Percentiles rank a stretch among this genome's conserved stretches.
phyloP scores from a whole-genome alignment of 2,113 vertebrate genomes.

The Erinaceus europaeus region DNA sequence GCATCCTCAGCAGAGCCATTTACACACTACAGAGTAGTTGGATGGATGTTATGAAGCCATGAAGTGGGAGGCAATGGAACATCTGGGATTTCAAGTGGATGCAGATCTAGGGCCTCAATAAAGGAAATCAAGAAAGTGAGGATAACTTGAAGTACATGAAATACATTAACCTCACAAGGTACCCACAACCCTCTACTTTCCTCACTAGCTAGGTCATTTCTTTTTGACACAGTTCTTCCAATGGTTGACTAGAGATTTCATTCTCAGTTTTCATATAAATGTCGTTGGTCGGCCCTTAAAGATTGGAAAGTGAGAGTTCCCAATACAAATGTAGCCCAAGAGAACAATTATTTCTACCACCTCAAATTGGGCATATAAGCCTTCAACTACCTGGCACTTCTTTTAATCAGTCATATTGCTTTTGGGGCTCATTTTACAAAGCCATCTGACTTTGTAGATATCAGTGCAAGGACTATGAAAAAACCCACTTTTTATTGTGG shows the following conservation, averaged over 20 bases:
- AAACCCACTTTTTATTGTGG: slow-evolving; percentile 42
- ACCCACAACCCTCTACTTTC: too few species aligned
- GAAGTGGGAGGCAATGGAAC: neutral
- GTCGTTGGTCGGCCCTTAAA: slow-evolving; percentile 1
- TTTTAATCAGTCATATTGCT: slow-evolving; percentile 69
- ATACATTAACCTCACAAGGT: neutral
- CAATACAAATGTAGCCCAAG: neutral
- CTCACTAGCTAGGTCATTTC: neutral
- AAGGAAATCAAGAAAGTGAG: neutral
- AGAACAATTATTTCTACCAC: slow-evolving; percentile 50
- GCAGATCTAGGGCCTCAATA: neutral
- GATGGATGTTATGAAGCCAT: too few species aligned
- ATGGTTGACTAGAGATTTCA: neutral
- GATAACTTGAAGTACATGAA: neutral
- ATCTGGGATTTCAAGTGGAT: neutral
- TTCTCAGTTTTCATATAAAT: neutral
- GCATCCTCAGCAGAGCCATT: neutral
- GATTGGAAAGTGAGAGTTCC: neutral
- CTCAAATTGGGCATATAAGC: slow-evolving; percentile 23
- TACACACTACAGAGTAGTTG: neutral
- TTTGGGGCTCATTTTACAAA: slow-evolving; percentile 59
- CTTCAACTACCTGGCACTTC: slow-evolving; percentile 52
- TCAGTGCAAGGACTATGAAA: slow-evolving; percentile 57
- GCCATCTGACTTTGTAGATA: slow-evolving; percentile 64
- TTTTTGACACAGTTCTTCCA: neutral